A percentile compares a stretch with the other conserved stretches of the same genome.
Conservation (phyloP, 2,888 invertebrate genomes). For the Drosophila stalkeri region DNA sequence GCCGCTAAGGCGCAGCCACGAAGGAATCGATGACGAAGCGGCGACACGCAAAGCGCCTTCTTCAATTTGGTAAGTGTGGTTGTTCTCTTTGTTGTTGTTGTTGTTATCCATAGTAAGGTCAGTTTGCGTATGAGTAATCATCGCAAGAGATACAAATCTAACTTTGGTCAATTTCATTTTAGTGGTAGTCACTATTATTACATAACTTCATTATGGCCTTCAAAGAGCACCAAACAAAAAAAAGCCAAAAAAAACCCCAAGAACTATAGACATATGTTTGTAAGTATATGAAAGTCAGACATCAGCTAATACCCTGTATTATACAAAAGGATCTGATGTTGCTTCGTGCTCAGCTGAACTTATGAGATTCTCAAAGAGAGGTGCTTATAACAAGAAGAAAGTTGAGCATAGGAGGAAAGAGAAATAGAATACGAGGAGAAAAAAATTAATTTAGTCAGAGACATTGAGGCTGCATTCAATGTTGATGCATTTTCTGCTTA, state of each 20-base stretch:
- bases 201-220: constrained; percentile 70
- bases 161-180: constrained; percentile 69
- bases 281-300: neutral
- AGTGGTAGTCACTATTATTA: constrained; percentile 62
- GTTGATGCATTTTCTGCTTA: too few species aligned
- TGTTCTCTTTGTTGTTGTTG: constrained; percentile 19
- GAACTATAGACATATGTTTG: neutral
- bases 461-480: too few species aligned
- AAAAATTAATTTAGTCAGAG: too few species aligned
- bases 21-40: constrained; percentile 65
- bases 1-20: constrained; percentile 61
- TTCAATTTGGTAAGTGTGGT: constrained; percentile 78
- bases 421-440: too few species aligned
- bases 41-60: constrained; percentile 59
- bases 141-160: constrained; percentile 73
- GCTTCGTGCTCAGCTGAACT: too few species aligned
- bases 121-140: constrained; percentile 74
- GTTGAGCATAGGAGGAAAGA: too few species aligned
- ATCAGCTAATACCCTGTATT: constrained; percentile 1
- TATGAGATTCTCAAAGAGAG: neutral
- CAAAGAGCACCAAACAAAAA: constrained; percentile 34
- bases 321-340: neutral
- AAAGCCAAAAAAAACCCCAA: neutral
- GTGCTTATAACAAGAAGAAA: neutral
- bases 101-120: constrained; percentile 28